phyloP scores from a whole-genome alignment of 2,113 vertebrate species.

The Onychostruthus taczanowskii region DNA sequence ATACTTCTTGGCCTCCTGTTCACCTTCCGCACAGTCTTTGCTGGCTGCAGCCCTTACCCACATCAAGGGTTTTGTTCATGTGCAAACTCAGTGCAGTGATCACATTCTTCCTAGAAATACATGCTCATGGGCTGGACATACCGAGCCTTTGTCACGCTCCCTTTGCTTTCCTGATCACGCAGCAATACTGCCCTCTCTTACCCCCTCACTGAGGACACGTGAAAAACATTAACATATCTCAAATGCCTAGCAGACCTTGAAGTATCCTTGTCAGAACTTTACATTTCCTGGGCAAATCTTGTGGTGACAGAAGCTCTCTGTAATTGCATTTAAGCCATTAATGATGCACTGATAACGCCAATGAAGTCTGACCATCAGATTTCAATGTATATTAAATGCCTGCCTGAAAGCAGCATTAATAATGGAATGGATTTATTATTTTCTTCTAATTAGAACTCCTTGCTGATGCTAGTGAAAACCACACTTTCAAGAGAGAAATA shows the following conservation, averaged over 20 bases:
- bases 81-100: neutral
- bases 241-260: constrained; percentile 37
- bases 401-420: neutral
- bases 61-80: neutral
- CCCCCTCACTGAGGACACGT: neutral
- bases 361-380: neutral
- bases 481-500: neutral
- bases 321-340: neutral
- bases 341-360: neutral
- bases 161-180: neutral
- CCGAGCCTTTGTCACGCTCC: neutral
- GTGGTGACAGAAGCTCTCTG: neutral
- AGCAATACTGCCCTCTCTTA: neutral
- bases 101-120: neutral
- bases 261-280: constrained; percentile 15
- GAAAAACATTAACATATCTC: constrained; percentile 44
- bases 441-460: neutral
- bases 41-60: neutral
- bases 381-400: neutral
- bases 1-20: neutral
- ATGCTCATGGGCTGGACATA: accelerated
- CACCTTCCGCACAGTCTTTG: neutral
- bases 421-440: neutral
- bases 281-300: neutral
- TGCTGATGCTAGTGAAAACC: neutral